Conservation (phyloP, 2,888 invertebrate species). For the Pimpla rufipes region DNA sequence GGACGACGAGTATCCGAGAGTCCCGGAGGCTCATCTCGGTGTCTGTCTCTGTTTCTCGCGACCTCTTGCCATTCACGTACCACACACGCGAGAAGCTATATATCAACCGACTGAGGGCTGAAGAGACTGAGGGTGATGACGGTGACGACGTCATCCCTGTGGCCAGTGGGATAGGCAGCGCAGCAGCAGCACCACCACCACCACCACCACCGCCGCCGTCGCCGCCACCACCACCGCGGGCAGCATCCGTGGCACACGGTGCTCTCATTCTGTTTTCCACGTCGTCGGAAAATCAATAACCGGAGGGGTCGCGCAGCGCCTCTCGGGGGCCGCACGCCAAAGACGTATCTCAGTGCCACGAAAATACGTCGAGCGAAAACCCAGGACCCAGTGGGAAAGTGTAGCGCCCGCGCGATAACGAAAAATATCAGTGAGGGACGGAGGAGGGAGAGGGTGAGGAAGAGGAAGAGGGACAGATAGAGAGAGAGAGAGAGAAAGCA, state of each 20-base stretch:
- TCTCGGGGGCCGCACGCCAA: constrained; percentile 79
- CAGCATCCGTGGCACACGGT: constrained; percentile 55
- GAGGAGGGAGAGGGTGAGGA: constrained; percentile 44
- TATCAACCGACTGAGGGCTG: constrained; percentile 28
- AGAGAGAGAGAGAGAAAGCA: constrained; percentile 15
- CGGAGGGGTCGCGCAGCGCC: constrained; percentile 81
- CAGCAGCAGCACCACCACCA: constrained; percentile 62
- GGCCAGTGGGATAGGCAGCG: constrained; percentile 74
- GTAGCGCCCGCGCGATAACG: constrained; percentile 66
- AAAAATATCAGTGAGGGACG: constrained; percentile 29
- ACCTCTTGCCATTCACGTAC: constrained; percentile 42
- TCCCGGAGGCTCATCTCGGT: neutral
- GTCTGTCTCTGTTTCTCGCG: constrained; percentile 43
- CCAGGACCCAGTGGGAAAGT: constrained; percentile 68
- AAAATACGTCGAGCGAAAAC: constrained; percentile 80
- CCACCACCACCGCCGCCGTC: constrained; percentile 70
- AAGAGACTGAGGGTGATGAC: constrained; percentile 22
- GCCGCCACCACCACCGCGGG: constrained; percentile 62
- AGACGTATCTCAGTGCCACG: constrained; percentile 83
- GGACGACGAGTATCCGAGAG: constrained; percentile 5
- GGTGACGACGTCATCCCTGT: constrained; percentile 43
- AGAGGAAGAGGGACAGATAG: constrained; percentile 22
- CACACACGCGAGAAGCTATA: constrained; percentile 51
- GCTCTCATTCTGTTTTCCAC: constrained; percentile 70
- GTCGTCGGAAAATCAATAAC: constrained; percentile 83